Evolutionary conservation across 2,113 vertebrate species (phyloP).

Genomic region (Gnathonemus echidnorhynchus): DNA sequence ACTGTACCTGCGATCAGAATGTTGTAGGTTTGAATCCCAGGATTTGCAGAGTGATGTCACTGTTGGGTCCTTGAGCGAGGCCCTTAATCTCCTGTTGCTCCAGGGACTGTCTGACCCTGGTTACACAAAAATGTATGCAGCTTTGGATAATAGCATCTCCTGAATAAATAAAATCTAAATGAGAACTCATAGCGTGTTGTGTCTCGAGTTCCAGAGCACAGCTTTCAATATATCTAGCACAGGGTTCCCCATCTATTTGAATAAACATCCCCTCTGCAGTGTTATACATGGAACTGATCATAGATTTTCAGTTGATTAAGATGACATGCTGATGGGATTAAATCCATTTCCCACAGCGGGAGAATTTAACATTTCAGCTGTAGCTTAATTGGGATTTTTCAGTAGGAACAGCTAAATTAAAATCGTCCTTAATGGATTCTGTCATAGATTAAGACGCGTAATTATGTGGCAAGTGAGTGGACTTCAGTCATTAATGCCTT

Average conservation of each 20-base stretch:
- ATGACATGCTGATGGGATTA: not conserved
- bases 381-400: not conserved
- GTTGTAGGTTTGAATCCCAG: not conserved
- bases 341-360: not conserved
- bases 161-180: not conserved
- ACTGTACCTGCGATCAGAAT: not conserved
- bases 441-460: not conserved
- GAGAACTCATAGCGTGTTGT: not conserved
- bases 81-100: not conserved
- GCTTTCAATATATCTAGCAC: not conserved
- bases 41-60: not conserved
- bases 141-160: slow-evolving; percentile 6
- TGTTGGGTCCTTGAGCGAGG: not conserved
- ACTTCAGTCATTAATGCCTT: not conserved
- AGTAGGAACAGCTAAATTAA: not conserved
- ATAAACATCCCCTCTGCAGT: not conserved
- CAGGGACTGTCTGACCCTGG: not conserved
- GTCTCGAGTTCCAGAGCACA: not conserved
- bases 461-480: not conserved
- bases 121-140: not conserved
- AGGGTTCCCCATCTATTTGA: not conserved
- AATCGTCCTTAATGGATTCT: not conserved
- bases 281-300: not conserved
- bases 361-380: slow-evolving; percentile 1
- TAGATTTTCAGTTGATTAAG: not conserved